Evolutionary conservation across 2,113 vertebrate species (phyloP).

Genomic region (Ictalurus punctatus): DNA sequence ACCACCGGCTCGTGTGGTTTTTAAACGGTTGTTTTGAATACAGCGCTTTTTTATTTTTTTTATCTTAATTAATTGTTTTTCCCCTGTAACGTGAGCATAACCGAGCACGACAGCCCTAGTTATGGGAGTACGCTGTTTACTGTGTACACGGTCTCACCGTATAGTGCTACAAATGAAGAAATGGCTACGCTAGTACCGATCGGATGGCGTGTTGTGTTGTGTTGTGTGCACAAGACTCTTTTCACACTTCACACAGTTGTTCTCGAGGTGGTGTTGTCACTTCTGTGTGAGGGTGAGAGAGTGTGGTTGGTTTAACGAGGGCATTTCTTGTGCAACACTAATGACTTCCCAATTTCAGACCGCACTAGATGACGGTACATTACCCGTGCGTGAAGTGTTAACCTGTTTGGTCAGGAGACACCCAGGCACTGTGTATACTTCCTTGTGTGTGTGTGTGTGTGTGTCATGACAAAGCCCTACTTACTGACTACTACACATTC

Average conservation of each 20-base stretch:
- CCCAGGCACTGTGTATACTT: neutral
- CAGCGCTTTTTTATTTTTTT: too few relatives aligned
- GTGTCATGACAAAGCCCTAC: neutral
- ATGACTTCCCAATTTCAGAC: conserved; percentile 12
- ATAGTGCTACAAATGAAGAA: too few relatives aligned
- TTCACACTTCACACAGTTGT: neutral
- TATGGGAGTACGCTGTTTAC: too few relatives aligned
- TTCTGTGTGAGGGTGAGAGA: neutral
- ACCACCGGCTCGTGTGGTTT: too few relatives aligned
- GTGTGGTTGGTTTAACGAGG: neutral
- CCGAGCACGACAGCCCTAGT: too few relatives aligned
- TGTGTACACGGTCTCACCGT: neutral
- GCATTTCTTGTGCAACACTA: conserved; percentile 3
- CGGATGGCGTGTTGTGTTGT: too few relatives aligned
- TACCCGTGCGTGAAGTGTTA: neutral
- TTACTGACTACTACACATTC: neutral
- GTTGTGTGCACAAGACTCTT: neutral
- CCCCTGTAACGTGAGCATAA: too few relatives aligned
- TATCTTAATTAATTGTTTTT: too few relatives aligned
- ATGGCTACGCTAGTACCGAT: too few relatives aligned
- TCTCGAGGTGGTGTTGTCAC: neutral
- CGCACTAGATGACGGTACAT: neutral
- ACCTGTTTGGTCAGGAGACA: conserved; percentile 28
- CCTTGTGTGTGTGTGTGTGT: neutral
- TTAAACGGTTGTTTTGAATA: too few relatives aligned